A percentile compares a stretch with the other conserved stretches of the same genome.
phyloP scores from a whole-genome alignment of 2,888 invertebrate genomes.

The Colletes collaris region DNA sequence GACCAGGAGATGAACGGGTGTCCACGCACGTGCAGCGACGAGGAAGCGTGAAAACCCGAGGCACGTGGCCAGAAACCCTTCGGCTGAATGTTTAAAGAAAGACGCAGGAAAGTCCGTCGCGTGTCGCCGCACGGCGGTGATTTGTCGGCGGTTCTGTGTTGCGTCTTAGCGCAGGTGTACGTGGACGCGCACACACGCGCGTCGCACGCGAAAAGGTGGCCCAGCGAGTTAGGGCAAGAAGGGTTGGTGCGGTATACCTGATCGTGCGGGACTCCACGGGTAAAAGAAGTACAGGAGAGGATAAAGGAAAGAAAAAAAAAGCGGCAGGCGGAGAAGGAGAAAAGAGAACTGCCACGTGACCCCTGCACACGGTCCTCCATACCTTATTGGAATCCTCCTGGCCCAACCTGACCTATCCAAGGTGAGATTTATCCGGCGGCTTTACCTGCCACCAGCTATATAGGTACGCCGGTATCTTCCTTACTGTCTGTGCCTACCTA shows the following conservation, averaged over 20 bases:
- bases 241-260: slow-evolving; percentile 64
- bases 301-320: slow-evolving; percentile 25
- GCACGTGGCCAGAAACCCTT: slow-evolving; percentile 60
- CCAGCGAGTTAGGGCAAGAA: slow-evolving; percentile 52
- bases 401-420: slow-evolving; percentile 79
- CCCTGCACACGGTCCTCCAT: slow-evolving; percentile 69
- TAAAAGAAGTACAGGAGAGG: slow-evolving; percentile 47
- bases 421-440: slow-evolving; percentile 78
- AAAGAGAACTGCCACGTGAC: slow-evolving; percentile 71
- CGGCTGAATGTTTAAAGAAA: slow-evolving; percentile 70
- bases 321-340: slow-evolving; percentile 48
- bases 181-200: slow-evolving; percentile 38
- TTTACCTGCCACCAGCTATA: slow-evolving; percentile 76
- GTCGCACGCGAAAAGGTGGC: slow-evolving; percentile 56
- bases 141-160: slow-evolving; percentile 71
- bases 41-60: slow-evolving; percentile 42
- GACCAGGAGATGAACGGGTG: slow-evolving; percentile 5
- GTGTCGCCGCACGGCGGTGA: slow-evolving; percentile 77
- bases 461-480: slow-evolving; percentile 55
- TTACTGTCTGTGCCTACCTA: slow-evolving; percentile 59
- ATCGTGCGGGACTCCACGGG: slow-evolving; percentile 43
- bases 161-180: slow-evolving; percentile 16
- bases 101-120: slow-evolving; percentile 77
- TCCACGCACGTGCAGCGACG: slow-evolving; percentile 8
- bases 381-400: slow-evolving; percentile 76